These are phyloP conservation scores for Lucinisca nassula DNA, from an alignment of 2,888 invertebrate species.

Conservation along the genomic window DNA sequence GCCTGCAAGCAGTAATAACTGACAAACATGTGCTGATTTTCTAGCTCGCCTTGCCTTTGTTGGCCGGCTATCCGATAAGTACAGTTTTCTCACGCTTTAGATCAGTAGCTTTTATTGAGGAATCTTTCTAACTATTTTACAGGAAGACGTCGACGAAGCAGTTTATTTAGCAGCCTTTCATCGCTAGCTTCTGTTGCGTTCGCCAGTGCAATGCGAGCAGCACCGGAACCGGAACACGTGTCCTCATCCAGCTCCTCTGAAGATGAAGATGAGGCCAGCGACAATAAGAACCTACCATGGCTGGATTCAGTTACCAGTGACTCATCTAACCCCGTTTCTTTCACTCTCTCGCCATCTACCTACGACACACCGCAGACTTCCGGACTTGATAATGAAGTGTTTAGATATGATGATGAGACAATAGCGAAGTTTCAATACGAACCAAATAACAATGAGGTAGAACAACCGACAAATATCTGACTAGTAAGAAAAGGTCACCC, in stretches of 20 bases:
- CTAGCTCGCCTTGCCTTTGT: too few species aligned
- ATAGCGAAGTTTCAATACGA: background rate
- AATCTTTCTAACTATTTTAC: background rate
- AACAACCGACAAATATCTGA: too few species aligned
- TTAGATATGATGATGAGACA: slow-evolving; percentile 40
- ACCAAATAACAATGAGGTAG: background rate
- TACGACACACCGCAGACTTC: slow-evolving; percentile 14
- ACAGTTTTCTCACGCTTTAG: too few species aligned
- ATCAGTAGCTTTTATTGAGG: too few species aligned
- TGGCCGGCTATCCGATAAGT: too few species aligned
- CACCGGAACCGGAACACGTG: slow-evolving; percentile 64
- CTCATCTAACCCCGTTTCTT: slow-evolving; percentile 16
- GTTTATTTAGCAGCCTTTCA: slow-evolving; percentile 78
- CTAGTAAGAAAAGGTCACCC: too few species aligned
- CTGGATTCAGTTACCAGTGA: slow-evolving; percentile 36
- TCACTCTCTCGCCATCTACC: slow-evolving; percentile 52
- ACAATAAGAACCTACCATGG: slow-evolving; percentile 19
- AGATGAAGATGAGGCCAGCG: slow-evolving; percentile 62
- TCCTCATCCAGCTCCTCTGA: slow-evolving; percentile 70
- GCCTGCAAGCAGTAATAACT: too few species aligned
- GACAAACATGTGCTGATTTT: too few species aligned
- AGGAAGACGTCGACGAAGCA: slow-evolving; percentile 76
- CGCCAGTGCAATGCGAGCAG: slow-evolving; percentile 77
- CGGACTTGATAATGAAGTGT: slow-evolving; percentile 24
- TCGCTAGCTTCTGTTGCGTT: slow-evolving; percentile 80